phyloP scores from a whole-genome alignment of 2,888 invertebrate species.

The Andricus curvator region DNA sequence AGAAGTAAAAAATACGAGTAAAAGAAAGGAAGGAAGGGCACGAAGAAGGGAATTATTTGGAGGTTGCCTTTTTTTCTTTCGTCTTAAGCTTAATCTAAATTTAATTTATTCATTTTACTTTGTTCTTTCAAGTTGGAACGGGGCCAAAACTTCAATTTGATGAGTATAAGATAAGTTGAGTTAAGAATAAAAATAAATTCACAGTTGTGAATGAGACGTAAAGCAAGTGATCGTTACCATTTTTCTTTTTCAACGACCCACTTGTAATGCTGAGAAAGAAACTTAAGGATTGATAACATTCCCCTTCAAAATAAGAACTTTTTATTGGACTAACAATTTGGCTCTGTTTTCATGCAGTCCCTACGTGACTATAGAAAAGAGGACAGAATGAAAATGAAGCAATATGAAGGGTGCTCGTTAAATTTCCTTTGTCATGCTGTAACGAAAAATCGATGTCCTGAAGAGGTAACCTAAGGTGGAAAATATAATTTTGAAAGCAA shows the following conservation, averaged over 20 bases:
- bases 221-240: background rate
- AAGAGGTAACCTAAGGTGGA: background rate
- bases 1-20: too few species aligned
- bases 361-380: background rate
- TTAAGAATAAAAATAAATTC: too few species aligned
- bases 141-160: too few species aligned
- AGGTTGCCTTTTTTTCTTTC: too few species aligned
- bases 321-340: background rate
- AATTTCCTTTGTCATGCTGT: background rate
- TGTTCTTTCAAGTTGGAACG: too few species aligned
- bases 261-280: background rate
- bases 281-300: background rate
- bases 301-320: background rate
- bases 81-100: too few species aligned
- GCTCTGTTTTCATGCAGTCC: background rate
- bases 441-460: slow-evolving; percentile 1
- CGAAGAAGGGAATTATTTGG: too few species aligned
- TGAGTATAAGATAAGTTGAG: too few species aligned
- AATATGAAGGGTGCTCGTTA: background rate
- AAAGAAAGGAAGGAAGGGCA: too few species aligned
- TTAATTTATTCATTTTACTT: too few species aligned
- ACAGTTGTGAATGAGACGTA: too few species aligned
- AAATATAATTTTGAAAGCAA: background rate
- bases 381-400: background rate
- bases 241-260: background rate